Evolutionary conservation across 1,140 invertebrate species (phyloP).

Genomic region (Lutraria rhynchaena): DNA sequence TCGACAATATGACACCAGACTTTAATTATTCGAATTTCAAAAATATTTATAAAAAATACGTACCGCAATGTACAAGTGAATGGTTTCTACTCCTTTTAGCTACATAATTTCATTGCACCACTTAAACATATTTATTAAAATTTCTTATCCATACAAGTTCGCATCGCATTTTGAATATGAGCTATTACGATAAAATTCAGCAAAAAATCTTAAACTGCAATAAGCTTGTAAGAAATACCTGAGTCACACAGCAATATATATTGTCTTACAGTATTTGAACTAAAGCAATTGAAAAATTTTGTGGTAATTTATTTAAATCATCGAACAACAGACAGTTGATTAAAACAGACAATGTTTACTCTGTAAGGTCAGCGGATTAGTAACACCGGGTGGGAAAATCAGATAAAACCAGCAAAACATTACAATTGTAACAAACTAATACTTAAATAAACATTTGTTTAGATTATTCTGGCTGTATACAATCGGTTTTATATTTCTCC

Average conservation of each 20-base stretch:
- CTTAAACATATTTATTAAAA: no score
- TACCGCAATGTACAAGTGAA: no score
- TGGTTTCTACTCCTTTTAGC: no score
- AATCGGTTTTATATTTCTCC: neutral
- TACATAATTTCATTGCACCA: no score
- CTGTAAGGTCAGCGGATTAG: conserved; percentile 21
- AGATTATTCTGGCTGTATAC: neutral
- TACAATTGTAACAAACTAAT: conserved; percentile 23
- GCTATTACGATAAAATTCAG: no score
- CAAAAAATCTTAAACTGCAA: no score
- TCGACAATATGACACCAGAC: no score
- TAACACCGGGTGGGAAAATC: conserved; percentile 32
- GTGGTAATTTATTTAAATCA: conserved; percentile 47
- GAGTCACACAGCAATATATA: conserved; percentile 8
- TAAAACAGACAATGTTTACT: conserved; percentile 36
- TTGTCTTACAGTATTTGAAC: neutral
- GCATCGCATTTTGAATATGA: no score
- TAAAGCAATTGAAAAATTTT: conserved; percentile 13
- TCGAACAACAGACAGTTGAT: conserved; percentile 23
- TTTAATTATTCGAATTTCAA: no score
- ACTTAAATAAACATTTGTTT: neutral
- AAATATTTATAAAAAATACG: no score
- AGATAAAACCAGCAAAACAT: conserved; percentile 13
- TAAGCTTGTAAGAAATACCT: neutral
- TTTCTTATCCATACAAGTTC: no score